Evolutionary conservation across 2,888 invertebrate species (phyloP), one percentile per base, ranked within the genome.

Genomic region (Drosophila anomalata): DNA sequence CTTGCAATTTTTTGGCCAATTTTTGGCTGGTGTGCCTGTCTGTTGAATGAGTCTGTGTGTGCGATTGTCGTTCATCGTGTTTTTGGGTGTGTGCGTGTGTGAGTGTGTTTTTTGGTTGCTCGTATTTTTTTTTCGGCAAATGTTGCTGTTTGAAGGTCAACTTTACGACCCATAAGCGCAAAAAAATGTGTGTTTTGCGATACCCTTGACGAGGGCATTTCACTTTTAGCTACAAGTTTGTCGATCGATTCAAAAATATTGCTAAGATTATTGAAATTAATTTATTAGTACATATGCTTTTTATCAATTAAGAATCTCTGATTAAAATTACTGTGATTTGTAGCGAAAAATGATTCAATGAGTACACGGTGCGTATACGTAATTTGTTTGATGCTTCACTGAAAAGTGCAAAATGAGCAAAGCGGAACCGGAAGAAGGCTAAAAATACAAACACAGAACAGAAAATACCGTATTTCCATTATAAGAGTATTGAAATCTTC

Each of bases 161-260:
- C 91, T 91, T 90, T 91, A 91, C 91, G 91, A 90, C 90, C 90
- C 90, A 90, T 84, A 90, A 90, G 90, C 89, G 85, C 82, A 80
- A 79, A 76, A 78, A 82, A 70, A 63, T 67, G 46, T 68, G 62
- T 62, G 42, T 63, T 63, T 41, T 46, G 22, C 1, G 46, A 62
- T 67, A 57, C 51, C 46, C 66, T 63, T 36, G 44, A 22, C 20
- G 44, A 42, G 41, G 65, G 61, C 48, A 62, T 62, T 62, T 51
- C 2, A 36, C n/a, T 48, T 56, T 33, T 8, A 22, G 33, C 14
- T 48, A 11, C 20, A n/a, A 11, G n/a, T 14, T 46, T 47, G 22
- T 9, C 2, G 29, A 6, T 14, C 6, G 22, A n/a, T 36, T 36
- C 2, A 7, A 12, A 4, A 33, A 12, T 4, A 36, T 6, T 14